Conservation (phyloP, 2,888 invertebrate genomes). For the Branchellion lobata region DNA sequence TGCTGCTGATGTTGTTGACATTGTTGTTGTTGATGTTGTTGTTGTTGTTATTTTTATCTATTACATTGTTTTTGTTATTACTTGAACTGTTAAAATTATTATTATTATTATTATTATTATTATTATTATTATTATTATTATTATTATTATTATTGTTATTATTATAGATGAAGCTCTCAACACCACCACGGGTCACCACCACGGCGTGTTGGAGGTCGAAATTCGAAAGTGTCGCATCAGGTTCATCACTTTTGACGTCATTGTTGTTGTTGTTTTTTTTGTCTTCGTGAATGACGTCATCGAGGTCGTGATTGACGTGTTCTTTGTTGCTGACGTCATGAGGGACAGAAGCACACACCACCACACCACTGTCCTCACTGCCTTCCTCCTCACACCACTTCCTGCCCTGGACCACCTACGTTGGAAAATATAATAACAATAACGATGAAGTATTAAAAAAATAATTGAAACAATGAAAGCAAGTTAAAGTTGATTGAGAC, state of each 20-base stretch:
- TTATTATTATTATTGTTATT: neutral
- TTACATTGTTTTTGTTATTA: neutral
- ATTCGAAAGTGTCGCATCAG: too few species aligned
- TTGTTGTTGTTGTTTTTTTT: conserved; percentile 1
- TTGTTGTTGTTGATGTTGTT: neutral
- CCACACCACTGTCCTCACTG: conserved; percentile 36
- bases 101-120: neutral
- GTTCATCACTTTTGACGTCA: too few species aligned
- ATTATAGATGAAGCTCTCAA: neutral
- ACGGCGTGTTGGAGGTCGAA: neutral
- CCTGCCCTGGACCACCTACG: neutral
- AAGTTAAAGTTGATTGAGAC: too few species aligned
- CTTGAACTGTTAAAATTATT: neutral
- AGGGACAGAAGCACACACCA: neutral
- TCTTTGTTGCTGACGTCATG: neutral
- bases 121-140: neutral
- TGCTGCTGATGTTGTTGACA: neutral
- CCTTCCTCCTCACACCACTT: neutral
- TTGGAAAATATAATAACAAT: too few species aligned
- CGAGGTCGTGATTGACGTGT: neutral
- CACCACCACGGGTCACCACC: neutral
- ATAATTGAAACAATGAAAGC: too few species aligned
- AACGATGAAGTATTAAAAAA: too few species aligned
- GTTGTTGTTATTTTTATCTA: neutral
- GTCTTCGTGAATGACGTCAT: neutral